Evolutionary conservation across 1,140 invertebrate species (phyloP), one percentile per base, ranked within the genome.

Genomic region (Grapholita molesta): DNA sequence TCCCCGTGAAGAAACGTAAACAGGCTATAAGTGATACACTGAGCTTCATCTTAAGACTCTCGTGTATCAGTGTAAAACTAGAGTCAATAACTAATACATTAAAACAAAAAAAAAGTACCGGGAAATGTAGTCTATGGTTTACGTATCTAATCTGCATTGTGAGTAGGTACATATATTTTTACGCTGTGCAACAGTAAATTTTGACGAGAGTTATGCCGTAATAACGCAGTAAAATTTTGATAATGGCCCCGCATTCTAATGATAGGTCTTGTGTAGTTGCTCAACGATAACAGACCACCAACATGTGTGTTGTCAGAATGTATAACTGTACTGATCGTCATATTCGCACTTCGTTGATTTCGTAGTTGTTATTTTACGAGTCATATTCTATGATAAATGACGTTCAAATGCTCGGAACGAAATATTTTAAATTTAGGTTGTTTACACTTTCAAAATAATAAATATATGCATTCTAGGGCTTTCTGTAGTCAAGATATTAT

Each of bases 341-440:
- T 83, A 77, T 88, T 90, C 84, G 81, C 86, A 87, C 85, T 83
- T 85, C 79, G 88, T 78, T 87, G 83, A 72, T 72, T 86, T 80
- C 72, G 74, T 75, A 72, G 76, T 80, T 78, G 77, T 83, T 84
- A 78, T 78, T 77, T 77, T 77, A 72, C 72, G 77, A 77, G 72
- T 81, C 76, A 74, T 80, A 80, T 80, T 61, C 32, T 70, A 53
- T 65, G 48, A 64, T 71, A 75, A 75, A 70, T 75, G 70, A 70
- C 70, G 68, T 71, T 75, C 15, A 35, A 33, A 65, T 35, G 30
- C 15, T 30, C 64, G 64, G 64, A 65, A 65, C 32, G 28, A 38
- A 48, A 48, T n/a, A 48, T 48, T 7, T 30, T 30, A 30, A 48
- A 48, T 48, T 21, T 48, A 21, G 18, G n/a, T 48, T 5, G 18